These are phyloP conservation scores for Sceloporus undulatus DNA, from an alignment of 2,113 vertebrate species.

Conservation along the genomic window DNA sequence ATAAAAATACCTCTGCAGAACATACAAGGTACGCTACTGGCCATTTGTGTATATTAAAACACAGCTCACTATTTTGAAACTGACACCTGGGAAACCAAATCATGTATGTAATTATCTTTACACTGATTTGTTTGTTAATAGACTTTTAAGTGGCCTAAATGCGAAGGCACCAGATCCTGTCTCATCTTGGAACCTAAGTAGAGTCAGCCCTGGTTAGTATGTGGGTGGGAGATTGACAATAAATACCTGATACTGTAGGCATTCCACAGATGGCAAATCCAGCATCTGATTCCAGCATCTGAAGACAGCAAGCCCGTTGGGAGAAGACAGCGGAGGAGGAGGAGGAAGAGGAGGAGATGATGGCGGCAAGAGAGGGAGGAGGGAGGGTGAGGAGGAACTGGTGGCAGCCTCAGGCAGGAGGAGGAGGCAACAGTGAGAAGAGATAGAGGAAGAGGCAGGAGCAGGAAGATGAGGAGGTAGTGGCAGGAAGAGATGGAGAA, in stretches of 20 bases:
- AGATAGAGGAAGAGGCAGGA: neutral
- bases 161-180: too few relatives aligned
- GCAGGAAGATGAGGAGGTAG: neutral
- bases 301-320: too few relatives aligned
- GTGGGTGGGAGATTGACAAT: too few relatives aligned
- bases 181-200: too few relatives aligned
- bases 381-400: too few relatives aligned
- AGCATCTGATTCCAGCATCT: too few relatives aligned
- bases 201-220: too few relatives aligned
- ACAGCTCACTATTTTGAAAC: neutral
- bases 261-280: too few relatives aligned
- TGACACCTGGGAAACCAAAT: neutral
- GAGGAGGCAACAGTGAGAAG: neutral
- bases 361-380: too few relatives aligned
- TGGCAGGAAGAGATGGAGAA: neutral
- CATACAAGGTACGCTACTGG: slow-evolving; percentile 92
- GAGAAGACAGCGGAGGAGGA: too few relatives aligned
- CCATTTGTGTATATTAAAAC: slow-evolving; percentile 16
- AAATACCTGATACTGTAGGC: too few relatives aligned
- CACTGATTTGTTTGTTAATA: neutral
- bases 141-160: too few relatives aligned
- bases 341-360: neutral
- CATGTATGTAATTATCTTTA: neutral
- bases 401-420: neutral
- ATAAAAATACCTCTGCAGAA: slow-evolving; percentile 89